phyloP scores from a whole-genome alignment of 2,888 invertebrate species.

The Lepetodrilus schrolli region DNA sequence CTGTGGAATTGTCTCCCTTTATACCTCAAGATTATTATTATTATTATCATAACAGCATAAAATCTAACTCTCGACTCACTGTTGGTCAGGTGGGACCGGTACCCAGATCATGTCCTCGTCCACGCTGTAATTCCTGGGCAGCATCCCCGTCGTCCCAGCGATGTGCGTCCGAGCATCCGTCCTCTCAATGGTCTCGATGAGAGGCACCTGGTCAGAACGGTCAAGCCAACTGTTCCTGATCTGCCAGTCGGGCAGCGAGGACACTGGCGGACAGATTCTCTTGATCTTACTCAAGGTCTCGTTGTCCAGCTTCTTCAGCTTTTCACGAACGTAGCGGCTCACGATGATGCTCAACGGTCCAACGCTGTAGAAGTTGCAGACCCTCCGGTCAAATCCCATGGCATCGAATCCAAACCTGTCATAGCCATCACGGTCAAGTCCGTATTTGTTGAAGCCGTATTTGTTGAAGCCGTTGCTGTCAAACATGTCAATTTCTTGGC shows the following conservation, averaged over 20 bases:
- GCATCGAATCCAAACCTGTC: constrained; percentile 71
- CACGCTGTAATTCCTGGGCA: constrained; percentile 47
- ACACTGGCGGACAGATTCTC: constrained; percentile 61
- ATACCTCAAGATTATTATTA: no score
- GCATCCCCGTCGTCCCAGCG: constrained; percentile 38
- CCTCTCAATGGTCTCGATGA: constrained; percentile 52
- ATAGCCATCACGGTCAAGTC: constrained; percentile 68
- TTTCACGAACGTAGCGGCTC: constrained; percentile 59
- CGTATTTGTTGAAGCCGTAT: constrained; percentile 65
- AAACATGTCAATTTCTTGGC: constrained; percentile 43
- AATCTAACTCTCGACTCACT: constrained; percentile 55
- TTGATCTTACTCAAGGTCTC: constrained; percentile 52
- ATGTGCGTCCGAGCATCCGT: constrained; percentile 43
- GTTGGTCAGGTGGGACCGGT: constrained; percentile 66
- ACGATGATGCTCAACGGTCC: constrained; percentile 70
- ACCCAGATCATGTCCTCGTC: constrained; percentile 59
- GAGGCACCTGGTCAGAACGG: constrained; percentile 50
- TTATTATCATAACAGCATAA: no score
- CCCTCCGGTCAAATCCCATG: constrained; percentile 60
- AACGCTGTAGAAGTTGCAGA: constrained; percentile 66
- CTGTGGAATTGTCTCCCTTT: no score
- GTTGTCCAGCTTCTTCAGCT: constrained; percentile 52
- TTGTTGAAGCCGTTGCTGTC: constrained; percentile 65
- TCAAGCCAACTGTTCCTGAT: constrained; percentile 59
- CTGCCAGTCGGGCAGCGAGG: constrained; percentile 52